Percentiles rank a stretch among this genome's conserved stretches.
These are phyloP conservation scores for Melanitta fusca DNA, from an alignment of 2,797 vertebrate genomes.

Conservation along the genomic window DNA sequence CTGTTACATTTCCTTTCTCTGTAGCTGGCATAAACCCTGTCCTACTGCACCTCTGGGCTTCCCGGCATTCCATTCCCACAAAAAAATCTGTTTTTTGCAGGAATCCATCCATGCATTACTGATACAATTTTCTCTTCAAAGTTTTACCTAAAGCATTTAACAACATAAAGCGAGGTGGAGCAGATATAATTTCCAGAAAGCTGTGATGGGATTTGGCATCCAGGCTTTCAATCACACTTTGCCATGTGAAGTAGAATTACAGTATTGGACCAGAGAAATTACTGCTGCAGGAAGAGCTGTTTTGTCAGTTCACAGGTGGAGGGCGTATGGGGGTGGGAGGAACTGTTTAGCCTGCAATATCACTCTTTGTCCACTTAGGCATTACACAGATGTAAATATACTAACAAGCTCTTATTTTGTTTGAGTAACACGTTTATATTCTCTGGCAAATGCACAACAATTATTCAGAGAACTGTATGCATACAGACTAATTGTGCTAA, in stretches of 20 bases:
- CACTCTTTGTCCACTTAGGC: not conserved
- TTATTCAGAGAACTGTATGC: not conserved
- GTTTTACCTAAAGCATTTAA: not conserved
- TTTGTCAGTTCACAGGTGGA: not conserved
- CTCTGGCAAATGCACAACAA: not conserved
- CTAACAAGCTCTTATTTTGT: not conserved
- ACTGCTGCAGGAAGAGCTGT: not conserved
- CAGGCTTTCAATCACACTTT: not conserved
- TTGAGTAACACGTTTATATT: not conserved
- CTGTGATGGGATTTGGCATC: not conserved
- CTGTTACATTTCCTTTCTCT: not conserved
- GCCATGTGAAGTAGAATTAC: not conserved
- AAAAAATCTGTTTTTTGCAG: not conserved
- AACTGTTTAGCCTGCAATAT: not conserved
- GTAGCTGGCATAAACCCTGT: not conserved
- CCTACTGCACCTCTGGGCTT: not conserved
- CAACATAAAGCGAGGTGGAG: not conserved
- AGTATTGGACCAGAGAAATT: not conserved
- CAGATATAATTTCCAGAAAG: not conserved
- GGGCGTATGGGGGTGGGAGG: not conserved
- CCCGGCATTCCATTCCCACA: not conserved
- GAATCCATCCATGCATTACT: not conserved
- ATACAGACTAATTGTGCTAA: not conserved
- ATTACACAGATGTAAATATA: not conserved
- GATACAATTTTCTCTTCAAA: not conserved